Conservation (phyloP, 35 echinoderm and acorn worm genomes). For the Ophiothrix spiculata region DNA sequence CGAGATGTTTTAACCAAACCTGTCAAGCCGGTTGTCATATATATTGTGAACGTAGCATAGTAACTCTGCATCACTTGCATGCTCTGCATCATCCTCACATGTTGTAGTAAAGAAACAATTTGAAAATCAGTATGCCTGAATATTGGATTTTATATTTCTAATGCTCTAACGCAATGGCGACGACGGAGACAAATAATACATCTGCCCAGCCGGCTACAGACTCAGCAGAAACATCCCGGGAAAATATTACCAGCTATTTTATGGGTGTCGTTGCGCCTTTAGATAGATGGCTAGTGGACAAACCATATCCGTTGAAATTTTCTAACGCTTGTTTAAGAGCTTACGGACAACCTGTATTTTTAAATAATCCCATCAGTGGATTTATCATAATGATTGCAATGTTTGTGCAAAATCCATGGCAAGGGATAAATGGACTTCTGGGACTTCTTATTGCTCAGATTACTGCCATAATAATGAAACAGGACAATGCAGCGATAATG, state of each 20-base stretch:
- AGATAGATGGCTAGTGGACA: constrained; percentile 41
- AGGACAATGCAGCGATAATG: constrained; percentile 36
- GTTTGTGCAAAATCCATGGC: constrained; percentile 70
- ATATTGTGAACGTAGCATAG: too few relatives aligned
- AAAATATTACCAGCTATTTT: constrained; percentile 2
- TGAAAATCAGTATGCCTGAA: too few relatives aligned
- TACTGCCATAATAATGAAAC: constrained; percentile 29
- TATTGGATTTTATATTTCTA: too few relatives aligned
- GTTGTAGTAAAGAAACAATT: too few relatives aligned
- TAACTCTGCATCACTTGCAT: too few relatives aligned
- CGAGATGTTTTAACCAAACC: too few relatives aligned
- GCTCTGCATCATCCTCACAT: too few relatives aligned
- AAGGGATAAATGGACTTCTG: constrained; percentile 40
- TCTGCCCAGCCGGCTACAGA: too few relatives aligned
- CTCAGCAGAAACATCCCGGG: not conserved
- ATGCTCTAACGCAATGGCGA: too few relatives aligned
- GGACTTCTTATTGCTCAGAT: constrained; percentile 42
- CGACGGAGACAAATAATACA: too few relatives aligned
- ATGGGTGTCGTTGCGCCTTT: constrained; percentile 48
- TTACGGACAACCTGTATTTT: constrained; percentile 58
- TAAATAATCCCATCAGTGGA: constrained; percentile 67
- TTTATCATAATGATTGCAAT: constrained; percentile 40
- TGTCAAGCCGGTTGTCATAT: too few relatives aligned
- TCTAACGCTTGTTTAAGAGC: constrained; percentile 42
- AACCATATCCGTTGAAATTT: constrained; percentile 41